phyloP scores from a whole-genome alignment of 2,888 invertebrate species.

The Callinectes sapidus region DNA sequence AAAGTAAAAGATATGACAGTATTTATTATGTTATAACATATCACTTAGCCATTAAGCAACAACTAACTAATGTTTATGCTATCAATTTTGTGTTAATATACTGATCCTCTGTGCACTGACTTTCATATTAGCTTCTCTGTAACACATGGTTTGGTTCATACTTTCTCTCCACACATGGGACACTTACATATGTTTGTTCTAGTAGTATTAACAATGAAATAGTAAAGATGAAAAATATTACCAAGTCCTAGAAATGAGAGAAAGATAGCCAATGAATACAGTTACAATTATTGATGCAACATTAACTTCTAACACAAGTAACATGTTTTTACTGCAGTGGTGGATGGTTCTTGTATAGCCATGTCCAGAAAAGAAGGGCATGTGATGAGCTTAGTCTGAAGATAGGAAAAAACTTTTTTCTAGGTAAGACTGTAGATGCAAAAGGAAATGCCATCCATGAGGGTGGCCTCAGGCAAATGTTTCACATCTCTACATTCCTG shows the following conservation, averaged over 20 bases:
- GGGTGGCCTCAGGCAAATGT: background rate
- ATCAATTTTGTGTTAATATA: background rate
- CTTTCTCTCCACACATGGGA: background rate
- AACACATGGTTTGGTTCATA: background rate
- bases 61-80: conserved; percentile 3
- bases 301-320: background rate
- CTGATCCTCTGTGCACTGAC: background rate
- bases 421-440: background rate
- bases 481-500: background rate
- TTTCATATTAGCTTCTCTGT: background rate
- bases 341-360: conserved; percentile 5
- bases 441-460: background rate
- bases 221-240: background rate
- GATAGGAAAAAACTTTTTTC: background rate
- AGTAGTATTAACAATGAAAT: background rate
- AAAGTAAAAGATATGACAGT: conserved; percentile 31
- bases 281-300: background rate
- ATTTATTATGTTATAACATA: conserved; percentile 52
- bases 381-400: background rate
- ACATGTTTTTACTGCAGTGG: background rate
- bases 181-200: background rate
- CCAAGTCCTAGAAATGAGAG: conserved; percentile 1
- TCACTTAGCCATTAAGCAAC: conserved; percentile 57
- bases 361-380: background rate
- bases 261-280: background rate